Percentiles rank a stretch among this genome's conserved stretches.
phyloP scores from a whole-genome alignment of 1,140 invertebrate species.

The Apocrypta bakeri region DNA sequence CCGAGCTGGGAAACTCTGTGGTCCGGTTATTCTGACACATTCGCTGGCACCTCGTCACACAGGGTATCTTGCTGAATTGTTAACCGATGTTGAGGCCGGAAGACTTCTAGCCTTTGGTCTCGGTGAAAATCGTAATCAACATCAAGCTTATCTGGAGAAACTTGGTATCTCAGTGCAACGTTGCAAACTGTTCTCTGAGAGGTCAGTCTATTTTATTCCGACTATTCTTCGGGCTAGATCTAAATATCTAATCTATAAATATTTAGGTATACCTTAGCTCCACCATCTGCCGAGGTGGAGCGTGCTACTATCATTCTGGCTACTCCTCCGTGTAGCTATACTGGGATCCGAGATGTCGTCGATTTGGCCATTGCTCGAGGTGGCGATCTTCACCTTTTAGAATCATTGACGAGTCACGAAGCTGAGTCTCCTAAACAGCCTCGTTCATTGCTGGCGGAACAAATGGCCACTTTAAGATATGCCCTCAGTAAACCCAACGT shows the following conservation, averaged over 20 bases:
- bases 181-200: conserved; percentile 71
- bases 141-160: conserved; percentile 54
- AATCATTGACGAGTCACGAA: conserved; percentile 59
- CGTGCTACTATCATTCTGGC: conserved; percentile 83
- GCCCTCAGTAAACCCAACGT: conserved; percentile 69
- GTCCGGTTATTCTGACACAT: conserved; percentile 85
- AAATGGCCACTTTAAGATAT: conserved; percentile 65
- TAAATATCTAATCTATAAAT: no score
- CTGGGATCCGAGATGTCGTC: conserved; percentile 82
- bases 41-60: conserved; percentile 83
- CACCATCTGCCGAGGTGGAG: conserved; percentile 73
- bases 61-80: conserved; percentile 82
- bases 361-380: conserved; percentile 76
- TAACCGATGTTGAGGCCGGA: conserved; percentile 78
- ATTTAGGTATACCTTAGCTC: conserved; percentile 61
- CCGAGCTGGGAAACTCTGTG: conserved; percentile 78
- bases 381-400: conserved; percentile 63
- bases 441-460: conserved; percentile 58
- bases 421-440: conserved; percentile 56
- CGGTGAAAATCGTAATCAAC: conserved; percentile 55
- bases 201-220: conserved; percentile 43
- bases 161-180: conserved; percentile 62
- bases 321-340: conserved; percentile 85
- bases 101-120: conserved; percentile 77
- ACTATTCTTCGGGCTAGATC: no score